These are phyloP conservation scores for Mesitornis unicolor DNA, from an alignment of 2,113 vertebrate species.

Conservation along the genomic window DNA sequence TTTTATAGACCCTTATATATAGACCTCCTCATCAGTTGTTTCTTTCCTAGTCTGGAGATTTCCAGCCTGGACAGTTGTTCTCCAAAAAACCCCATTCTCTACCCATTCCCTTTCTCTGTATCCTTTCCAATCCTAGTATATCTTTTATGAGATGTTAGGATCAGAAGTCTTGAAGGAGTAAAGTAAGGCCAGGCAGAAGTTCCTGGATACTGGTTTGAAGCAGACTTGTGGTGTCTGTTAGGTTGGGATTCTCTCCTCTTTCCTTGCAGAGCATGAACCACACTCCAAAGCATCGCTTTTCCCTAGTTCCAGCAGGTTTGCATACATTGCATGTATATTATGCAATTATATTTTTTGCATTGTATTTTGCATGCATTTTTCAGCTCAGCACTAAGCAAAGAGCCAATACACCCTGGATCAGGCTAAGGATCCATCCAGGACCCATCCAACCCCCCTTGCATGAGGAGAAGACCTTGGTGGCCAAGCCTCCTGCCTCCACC, in stretches of 20 bases:
- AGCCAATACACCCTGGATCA: not conserved
- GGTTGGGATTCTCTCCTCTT: not conserved
- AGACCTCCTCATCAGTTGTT: not conserved
- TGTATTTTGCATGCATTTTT: too few species aligned
- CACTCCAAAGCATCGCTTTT: not conserved
- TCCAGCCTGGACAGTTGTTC: not conserved
- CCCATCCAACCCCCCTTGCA: accelerated
- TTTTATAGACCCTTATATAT: not conserved
- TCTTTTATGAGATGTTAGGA: not conserved
- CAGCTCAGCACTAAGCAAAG: not conserved
- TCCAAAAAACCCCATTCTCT: not conserved
- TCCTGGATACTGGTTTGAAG: not conserved
- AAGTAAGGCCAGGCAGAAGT: not conserved
- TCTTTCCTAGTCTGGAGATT: not conserved
- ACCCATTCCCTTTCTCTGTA: not conserved
- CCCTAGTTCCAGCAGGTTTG: not conserved
- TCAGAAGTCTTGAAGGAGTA: not conserved
- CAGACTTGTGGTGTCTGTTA: accelerated
- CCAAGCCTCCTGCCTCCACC: not conserved
- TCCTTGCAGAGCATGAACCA: not conserved
- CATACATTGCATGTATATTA: too few species aligned
- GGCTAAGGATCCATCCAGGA: not conserved
- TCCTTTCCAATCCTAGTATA: not conserved
- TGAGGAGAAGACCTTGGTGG: not conserved
- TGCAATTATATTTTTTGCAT: too few species aligned